Percentiles rank a stretch among this genome's conserved stretches.
phyloP scores from a whole-genome alignment of 2,113 vertebrate species.

The Madoqua kirkii region DNA sequence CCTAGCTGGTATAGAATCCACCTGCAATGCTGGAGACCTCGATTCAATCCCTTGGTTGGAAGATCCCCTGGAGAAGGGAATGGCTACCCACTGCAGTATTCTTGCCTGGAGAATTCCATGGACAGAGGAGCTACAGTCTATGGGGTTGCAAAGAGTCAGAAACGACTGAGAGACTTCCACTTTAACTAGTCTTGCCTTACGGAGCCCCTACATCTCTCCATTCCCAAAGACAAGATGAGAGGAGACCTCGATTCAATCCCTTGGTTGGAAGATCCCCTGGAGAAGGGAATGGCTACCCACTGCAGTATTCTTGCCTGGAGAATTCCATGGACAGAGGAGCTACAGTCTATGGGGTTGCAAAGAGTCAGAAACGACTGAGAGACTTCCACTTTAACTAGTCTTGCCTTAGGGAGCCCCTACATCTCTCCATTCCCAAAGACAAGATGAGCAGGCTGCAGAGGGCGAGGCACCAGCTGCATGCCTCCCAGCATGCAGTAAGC shows the following conservation, averaged over 20 bases:
- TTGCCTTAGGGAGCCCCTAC: not conserved
- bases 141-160: not conserved
- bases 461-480: too few species aligned
- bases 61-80: not conserved
- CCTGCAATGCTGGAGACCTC: not conserved
- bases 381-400: not conserved
- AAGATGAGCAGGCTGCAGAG: not conserved
- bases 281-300: not conserved
- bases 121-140: not conserved
- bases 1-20: not conserved
- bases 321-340: not conserved
- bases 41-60: not conserved
- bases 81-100: not conserved
- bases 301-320: not conserved
- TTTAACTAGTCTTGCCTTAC: not conserved
- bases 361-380: fast-evolving
- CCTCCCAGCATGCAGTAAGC: not conserved
- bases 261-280: not conserved
- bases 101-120: not conserved
- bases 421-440: not conserved
- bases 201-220: not conserved
- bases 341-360: fast-evolving
- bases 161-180: fast-evolving
- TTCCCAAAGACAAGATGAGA: not conserved
- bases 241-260: not conserved